phyloP scores from a whole-genome alignment of 1,140 invertebrate species.

The Schlechtendalia chinensis region DNA sequence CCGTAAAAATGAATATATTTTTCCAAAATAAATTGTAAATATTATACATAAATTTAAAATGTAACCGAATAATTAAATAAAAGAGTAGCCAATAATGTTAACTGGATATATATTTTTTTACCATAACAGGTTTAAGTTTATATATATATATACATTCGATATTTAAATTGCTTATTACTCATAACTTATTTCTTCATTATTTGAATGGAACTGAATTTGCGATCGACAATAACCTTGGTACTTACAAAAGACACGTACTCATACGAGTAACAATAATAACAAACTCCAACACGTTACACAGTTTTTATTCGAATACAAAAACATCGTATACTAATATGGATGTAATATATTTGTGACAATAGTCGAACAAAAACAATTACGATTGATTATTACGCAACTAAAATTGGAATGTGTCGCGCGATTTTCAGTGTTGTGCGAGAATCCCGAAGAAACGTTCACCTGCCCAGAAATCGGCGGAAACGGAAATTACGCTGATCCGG shows the following conservation, averaged over 20 bases:
- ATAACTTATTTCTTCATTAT: background rate
- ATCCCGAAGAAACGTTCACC: conserved; percentile 61
- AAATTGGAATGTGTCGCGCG: background rate
- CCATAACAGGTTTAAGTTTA: conserved; percentile 5
- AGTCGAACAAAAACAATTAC: too few species aligned
- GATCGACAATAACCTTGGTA: background rate
- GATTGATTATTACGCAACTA: background rate
- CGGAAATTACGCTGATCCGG: conserved; percentile 87
- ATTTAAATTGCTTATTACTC: background rate
- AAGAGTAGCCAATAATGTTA: background rate
- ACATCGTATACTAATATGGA: background rate
- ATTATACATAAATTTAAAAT: too few species aligned
- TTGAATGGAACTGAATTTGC: background rate
- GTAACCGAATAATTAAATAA: background rate
- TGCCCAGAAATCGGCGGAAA: conserved; percentile 76
- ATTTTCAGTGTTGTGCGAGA: conserved; percentile 26
- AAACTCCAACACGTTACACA: background rate
- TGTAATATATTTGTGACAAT: background rate
- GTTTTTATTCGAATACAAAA: conserved; percentile 9
- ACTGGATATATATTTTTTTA: background rate
- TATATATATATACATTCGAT: background rate
- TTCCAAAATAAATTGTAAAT: too few species aligned
- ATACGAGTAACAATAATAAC: background rate
- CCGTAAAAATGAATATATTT: too few species aligned
- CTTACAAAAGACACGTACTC: background rate